Evolutionary conservation across 1,140 invertebrate species (phyloP), one percentile per base, ranked within the genome.

Genomic region (Pristionchus pacificus): DNA sequence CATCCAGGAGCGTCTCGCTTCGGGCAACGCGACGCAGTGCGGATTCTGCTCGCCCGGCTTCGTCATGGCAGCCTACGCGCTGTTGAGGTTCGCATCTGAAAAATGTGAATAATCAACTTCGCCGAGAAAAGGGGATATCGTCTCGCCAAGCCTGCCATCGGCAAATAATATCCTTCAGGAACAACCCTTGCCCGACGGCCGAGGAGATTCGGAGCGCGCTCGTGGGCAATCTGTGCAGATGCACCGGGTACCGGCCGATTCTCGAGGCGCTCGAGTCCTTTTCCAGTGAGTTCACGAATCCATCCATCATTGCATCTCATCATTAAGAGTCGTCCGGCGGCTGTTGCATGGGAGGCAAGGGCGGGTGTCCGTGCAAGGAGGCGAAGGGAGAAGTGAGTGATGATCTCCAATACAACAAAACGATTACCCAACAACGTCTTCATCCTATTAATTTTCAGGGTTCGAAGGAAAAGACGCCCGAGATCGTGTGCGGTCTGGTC

Each of bases 1-100:
- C 25, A 60, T 78, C 32, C 76, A 84, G 57, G 88, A 87, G 33
- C 82, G 88, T 10, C 78, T 92, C 63, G 90, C 90, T 1, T 86
- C 88, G 63, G 89, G 89, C 81, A 90, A 90, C 83, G 91, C 90
- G 10, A 90, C 90, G 1, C 91, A 92, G 83, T 92, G 90, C 79
- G 91, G 91, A 1, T 93, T 88, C 83, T 93, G 91, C 74, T 89
- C 90, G 0, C 89, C 91, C 19, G 91, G 91, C 58, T 92, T 92
- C 88, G 88, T 93, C 27, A 92, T 93, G 91, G 91, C 90, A 74
- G 89, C 92, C 88, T 89, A 91, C 81, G 75, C 75, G 2, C 66
- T 77, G 2, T 59, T 77, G 2, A 49, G 38, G 38, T 49, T 19
- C 38, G 6, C 38, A 49, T 49, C 38, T 10, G 38, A 49, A 49